These are phyloP conservation scores for Anoura caudifer DNA, from an alignment of 2,113 vertebrate genomes.

Conservation along the genomic window DNA sequence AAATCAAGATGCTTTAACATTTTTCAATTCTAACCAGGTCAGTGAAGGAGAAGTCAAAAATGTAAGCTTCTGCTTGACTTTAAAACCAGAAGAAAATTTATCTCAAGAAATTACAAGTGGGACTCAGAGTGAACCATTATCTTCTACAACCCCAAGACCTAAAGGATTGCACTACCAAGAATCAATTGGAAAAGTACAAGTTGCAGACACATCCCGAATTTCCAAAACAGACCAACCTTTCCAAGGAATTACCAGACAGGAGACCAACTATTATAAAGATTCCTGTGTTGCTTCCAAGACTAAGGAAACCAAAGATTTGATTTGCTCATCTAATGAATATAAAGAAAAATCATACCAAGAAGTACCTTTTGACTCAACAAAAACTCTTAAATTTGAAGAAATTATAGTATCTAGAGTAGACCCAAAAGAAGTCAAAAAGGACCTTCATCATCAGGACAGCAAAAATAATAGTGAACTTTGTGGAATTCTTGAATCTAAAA, in stretches of 20 bases:
- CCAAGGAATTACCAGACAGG: background rate
- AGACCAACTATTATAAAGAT: background rate
- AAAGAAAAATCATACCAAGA: constrained; percentile 49
- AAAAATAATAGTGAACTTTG: background rate
- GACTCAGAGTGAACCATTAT: background rate
- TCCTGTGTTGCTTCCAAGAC: background rate
- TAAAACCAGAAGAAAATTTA: constrained; percentile 48
- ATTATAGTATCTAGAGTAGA: background rate
- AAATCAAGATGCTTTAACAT: constrained; percentile 36
- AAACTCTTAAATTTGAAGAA: constrained; percentile 24
- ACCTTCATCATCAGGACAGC: background rate
- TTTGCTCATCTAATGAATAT: background rate
- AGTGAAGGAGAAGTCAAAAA: constrained; percentile 19
- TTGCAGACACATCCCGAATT: background rate
- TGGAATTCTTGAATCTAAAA: constrained; percentile 41
- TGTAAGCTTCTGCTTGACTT: background rate
- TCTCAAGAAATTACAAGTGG: constrained; percentile 15
- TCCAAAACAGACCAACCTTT: background rate
- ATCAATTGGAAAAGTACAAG: constrained; percentile 33
- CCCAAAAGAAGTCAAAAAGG: background rate
- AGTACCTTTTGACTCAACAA: constrained; percentile 26
- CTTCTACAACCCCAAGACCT: background rate
- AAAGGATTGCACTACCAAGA: constrained; percentile 3
- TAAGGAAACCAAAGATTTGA: constrained; percentile 29
- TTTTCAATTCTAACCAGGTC: constrained; percentile 6